Evolutionary conservation across 1,140 invertebrate genomes (phyloP).

Genomic region (Calosoma granatense): DNA sequence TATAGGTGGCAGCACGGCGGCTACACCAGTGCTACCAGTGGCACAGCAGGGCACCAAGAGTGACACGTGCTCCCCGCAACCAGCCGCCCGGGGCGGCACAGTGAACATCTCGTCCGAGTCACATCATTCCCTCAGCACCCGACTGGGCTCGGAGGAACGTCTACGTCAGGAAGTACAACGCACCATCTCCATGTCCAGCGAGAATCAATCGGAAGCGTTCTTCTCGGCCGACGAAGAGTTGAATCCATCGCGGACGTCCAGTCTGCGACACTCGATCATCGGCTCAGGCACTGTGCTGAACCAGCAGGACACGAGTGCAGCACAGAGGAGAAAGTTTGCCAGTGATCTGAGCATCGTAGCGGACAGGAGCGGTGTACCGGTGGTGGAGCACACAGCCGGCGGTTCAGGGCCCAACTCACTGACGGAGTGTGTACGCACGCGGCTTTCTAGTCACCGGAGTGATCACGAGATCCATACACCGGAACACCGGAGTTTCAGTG

Average conservation of each 20-base stretch:
- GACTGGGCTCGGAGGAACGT: slow-evolving; percentile 43
- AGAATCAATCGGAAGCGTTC: slow-evolving; percentile 83
- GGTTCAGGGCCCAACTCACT: slow-evolving; percentile 22
- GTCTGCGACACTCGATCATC: slow-evolving; percentile 51
- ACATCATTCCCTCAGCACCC: slow-evolving; percentile 46
- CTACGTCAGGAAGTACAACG: slow-evolving; percentile 45
- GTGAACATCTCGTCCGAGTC: slow-evolving; percentile 47
- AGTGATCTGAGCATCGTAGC: slow-evolving; percentile 39
- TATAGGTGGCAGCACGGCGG: too few relatives aligned
- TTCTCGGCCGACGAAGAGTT: slow-evolving; percentile 83
- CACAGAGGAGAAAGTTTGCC: slow-evolving; percentile 35
- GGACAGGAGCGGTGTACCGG: slow-evolving; percentile 15
- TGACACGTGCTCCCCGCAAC: slow-evolving; percentile 31
- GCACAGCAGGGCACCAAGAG: slow-evolving; percentile 22
- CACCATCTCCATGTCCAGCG: slow-evolving; percentile 76
- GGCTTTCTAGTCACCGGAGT: slow-evolving; percentile 43
- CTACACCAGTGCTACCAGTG: not conserved
- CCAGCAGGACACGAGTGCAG: slow-evolving; percentile 34
- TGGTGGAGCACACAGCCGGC: slow-evolving; percentile 13
- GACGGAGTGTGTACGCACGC: slow-evolving; percentile 21
- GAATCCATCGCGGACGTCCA: slow-evolving; percentile 50
- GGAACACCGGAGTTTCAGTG: slow-evolving; percentile 34
- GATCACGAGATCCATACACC: slow-evolving; percentile 50
- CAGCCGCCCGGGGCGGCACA: slow-evolving; percentile 32
- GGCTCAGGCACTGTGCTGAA: slow-evolving; percentile 36